Evolutionary conservation across 2,113 vertebrate species (phyloP).

Genomic region (Crocuta crocuta): DNA sequence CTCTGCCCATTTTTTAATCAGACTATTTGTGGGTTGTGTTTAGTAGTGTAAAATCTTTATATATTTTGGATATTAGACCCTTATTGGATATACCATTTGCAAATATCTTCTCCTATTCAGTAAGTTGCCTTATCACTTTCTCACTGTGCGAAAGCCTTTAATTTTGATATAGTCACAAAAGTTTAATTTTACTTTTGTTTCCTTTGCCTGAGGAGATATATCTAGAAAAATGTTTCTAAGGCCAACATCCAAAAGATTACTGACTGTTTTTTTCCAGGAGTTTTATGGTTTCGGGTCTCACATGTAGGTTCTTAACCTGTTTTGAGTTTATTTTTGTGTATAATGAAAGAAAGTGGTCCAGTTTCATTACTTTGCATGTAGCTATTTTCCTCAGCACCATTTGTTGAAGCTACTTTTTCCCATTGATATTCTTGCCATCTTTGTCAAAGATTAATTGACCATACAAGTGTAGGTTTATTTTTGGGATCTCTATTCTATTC

Average conservation of each 20-base stretch:
- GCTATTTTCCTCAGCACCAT: not conserved
- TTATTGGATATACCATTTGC: not conserved
- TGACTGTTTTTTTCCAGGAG: not conserved
- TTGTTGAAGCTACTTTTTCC: not conserved
- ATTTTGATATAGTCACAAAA: not conserved
- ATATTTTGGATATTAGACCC: not conserved
- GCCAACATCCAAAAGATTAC: not conserved
- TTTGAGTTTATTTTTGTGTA: not conserved
- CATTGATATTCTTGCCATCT: not conserved
- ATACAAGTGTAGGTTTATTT: not conserved
- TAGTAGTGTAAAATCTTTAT: not conserved
- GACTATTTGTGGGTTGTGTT: not conserved
- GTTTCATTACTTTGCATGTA: not conserved
- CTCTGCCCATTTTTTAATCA: not conserved
- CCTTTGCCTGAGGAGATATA: not conserved
- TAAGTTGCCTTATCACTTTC: not conserved
- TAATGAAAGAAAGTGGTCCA: not conserved
- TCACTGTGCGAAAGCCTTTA: not conserved
- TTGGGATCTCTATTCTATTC: not conserved
- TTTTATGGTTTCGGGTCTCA: not conserved
- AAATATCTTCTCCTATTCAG: not conserved
- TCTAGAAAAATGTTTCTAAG: not conserved
- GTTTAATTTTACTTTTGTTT: not conserved
- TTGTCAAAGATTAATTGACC: not conserved
- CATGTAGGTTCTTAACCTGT: not conserved